Percentiles rank a stretch among this genome's conserved stretches.
These are phyloP conservation scores for Hemiprocne comata DNA, from an alignment of 2,113 vertebrate species.

Conservation along the genomic window DNA sequence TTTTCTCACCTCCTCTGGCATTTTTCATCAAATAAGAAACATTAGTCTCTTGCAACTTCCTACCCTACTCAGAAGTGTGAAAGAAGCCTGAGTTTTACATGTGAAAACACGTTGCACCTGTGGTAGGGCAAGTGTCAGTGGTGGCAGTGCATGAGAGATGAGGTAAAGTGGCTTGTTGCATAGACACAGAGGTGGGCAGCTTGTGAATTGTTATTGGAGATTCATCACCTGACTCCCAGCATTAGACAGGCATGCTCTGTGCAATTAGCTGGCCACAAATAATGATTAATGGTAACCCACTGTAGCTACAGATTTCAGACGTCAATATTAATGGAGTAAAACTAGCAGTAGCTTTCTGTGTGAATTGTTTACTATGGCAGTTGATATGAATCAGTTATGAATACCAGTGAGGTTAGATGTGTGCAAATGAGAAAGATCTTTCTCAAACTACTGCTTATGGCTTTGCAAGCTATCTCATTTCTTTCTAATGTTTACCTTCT, in stretches of 20 bases:
- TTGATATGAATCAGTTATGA: constrained; percentile 41
- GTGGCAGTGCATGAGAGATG: neutral
- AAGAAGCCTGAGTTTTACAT: neutral
- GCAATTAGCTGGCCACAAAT: neutral
- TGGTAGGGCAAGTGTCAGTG: neutral
- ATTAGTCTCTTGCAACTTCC: neutral
- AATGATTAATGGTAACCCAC: constrained; percentile 37
- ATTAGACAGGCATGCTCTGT: neutral
- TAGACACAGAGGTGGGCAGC: neutral
- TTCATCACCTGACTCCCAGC: neutral
- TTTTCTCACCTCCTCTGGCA: neutral
- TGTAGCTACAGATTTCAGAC: neutral
- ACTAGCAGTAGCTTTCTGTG: neutral
- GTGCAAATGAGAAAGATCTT: constrained; percentile 15
- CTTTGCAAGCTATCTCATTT: neutral
- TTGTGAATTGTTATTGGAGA: neutral
- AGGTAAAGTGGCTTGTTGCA: neutral
- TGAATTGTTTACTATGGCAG: neutral
- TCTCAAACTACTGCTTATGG: neutral
- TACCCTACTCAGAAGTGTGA: neutral
- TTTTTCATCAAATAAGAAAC: neutral
- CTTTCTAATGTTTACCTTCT: neutral
- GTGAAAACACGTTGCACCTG: neutral
- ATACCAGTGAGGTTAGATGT: neutral
- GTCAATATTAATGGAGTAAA: constrained; percentile 53